These are phyloP conservation scores for Reinhardtius hippoglossoides DNA, from an alignment of 2,113 vertebrate genomes.

Conservation along the genomic window DNA sequence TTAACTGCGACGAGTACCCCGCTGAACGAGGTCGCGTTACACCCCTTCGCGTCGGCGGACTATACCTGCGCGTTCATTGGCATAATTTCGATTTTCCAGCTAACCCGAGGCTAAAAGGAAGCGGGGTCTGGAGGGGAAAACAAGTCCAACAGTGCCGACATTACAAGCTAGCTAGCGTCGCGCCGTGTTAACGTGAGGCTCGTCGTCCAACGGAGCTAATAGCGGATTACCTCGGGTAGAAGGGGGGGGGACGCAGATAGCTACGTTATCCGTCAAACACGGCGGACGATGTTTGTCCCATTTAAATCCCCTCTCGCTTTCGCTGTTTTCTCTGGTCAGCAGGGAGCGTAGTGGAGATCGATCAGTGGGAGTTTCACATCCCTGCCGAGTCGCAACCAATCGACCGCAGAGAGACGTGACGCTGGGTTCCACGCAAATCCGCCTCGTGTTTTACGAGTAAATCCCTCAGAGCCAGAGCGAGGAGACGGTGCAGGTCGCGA, in stretches of 20 bases:
- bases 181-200: background rate
- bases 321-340: slow-evolving; percentile 75
- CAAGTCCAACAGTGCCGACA: slow-evolving; percentile 74
- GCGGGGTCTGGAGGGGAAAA: slow-evolving; percentile 70
- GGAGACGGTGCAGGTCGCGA: rapidly evolving
- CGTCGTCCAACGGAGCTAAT: background rate
- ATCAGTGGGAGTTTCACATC: slow-evolving; percentile 79
- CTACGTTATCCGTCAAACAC: slow-evolving; percentile 48
- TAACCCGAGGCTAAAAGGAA: slow-evolving; percentile 77
- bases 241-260: background rate
- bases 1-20: background rate
- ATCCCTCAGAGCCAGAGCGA: rapidly evolving
- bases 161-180: slow-evolving; percentile 64
- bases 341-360: slow-evolving; percentile 78
- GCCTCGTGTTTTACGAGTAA: rapidly evolving
- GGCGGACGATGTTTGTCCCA: slow-evolving; percentile 45
- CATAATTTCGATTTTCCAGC: slow-evolving; percentile 59
- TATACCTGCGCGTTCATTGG: slow-evolving; percentile 51
- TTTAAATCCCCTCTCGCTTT: slow-evolving; percentile 76
- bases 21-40: slow-evolving; percentile 21
- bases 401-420: slow-evolving; percentile 44
- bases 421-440: rapidly evolving
- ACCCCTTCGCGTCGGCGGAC: slow-evolving; percentile 33
- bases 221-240: background rate
- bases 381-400: slow-evolving; percentile 50